Evolutionary conservation across 2,797 vertebrate species (phyloP).

Genomic region (Pogonophryne albipinna): DNA sequence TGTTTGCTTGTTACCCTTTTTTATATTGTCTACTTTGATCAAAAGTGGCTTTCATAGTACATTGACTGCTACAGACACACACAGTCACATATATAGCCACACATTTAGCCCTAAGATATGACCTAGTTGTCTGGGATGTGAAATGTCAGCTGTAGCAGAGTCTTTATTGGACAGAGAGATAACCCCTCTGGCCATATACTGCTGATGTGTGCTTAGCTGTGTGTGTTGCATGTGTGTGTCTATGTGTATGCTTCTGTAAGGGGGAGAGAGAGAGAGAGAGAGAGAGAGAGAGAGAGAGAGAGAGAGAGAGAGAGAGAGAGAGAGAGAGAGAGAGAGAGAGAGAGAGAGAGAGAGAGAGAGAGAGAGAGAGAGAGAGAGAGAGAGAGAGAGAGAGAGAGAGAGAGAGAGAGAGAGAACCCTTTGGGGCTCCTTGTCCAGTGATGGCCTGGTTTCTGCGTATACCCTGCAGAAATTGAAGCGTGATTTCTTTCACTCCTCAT

Average conservation of each 20-base stretch:
- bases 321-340: constrained; percentile 33
- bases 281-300: constrained; percentile 29
- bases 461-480: constrained; percentile 57
- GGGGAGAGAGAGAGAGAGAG: constrained; percentile 25
- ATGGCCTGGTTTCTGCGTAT: constrained; percentile 75
- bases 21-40: constrained; percentile 6
- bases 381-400: constrained; percentile 29
- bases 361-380: constrained; percentile 19
- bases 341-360: constrained; percentile 26
- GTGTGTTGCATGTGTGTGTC: constrained; percentile 33
- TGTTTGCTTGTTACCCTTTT: constrained; percentile 6
- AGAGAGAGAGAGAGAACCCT: constrained; percentile 29
- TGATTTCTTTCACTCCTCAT: constrained; percentile 57
- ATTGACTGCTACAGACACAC: constrained; percentile 15
- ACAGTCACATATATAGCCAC: constrained; percentile 46
- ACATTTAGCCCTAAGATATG: constrained; percentile 77
- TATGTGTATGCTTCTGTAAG: constrained; percentile 17
- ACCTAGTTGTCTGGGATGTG: constrained; percentile 82
- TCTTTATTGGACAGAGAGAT: constrained; percentile 74
- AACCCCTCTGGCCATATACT: constrained; percentile 66
- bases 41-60: constrained; percentile 29
- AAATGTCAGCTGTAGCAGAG: constrained; percentile 78
- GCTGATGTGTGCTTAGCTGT: constrained; percentile 30
- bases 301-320: constrained; percentile 11
- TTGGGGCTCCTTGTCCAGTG: constrained; percentile 59